phyloP scores from a whole-genome alignment of 2,113 vertebrate genomes.

The Etia nguti region DNA sequence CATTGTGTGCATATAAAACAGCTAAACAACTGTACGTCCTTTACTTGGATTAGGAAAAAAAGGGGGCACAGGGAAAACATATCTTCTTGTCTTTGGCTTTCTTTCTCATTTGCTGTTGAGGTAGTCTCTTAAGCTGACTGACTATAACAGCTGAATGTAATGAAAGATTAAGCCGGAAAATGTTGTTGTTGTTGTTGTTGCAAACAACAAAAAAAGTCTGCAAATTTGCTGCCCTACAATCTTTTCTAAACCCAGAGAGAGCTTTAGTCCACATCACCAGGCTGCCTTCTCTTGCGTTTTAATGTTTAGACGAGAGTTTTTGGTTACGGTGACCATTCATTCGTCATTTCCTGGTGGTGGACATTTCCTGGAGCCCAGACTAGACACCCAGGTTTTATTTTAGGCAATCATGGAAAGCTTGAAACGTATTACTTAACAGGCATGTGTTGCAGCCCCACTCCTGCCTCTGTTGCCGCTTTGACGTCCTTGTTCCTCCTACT shows the following conservation, averaged over 20 bases:
- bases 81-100: not conserved
- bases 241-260: not conserved
- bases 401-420: slow-evolving; percentile 15
- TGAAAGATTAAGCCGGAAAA: not conserved
- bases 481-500: slow-evolving; percentile 9
- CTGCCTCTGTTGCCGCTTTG: not conserved
- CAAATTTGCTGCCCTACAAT: not conserved
- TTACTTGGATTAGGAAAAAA: not conserved
- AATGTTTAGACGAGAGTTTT: not conserved
- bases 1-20: not conserved
- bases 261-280: not conserved
- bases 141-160: not conserved
- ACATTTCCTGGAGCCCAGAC: not conserved
- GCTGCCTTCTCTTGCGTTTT: not conserved
- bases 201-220: not conserved
- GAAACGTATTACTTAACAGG: not conserved
- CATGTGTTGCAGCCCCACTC: not conserved
- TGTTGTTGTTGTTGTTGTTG: not conserved
- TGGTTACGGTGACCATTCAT: not conserved
- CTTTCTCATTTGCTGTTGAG: not conserved
- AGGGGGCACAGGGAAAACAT: not conserved
- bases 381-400: not conserved
- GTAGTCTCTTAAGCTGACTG: not conserved
- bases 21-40: not conserved
- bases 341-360: not conserved